Conservation (phyloP, 2,113 vertebrate species). For the Cyanistes caeruleus region DNA sequence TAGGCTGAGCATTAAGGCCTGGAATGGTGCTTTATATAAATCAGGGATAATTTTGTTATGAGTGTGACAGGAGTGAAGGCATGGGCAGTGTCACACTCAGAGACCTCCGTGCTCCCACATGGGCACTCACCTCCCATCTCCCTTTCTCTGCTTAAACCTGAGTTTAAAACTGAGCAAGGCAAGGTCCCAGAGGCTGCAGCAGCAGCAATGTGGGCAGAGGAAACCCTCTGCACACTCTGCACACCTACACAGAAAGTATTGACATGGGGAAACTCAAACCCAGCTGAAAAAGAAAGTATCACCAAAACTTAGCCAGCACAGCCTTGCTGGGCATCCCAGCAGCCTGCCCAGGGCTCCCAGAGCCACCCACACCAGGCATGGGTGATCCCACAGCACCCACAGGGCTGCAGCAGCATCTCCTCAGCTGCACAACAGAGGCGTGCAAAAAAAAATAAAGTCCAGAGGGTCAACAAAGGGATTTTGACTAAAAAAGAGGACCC, state of each 20-base stretch:
- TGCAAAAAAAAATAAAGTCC: background rate
- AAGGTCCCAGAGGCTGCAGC: background rate
- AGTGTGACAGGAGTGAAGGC: background rate
- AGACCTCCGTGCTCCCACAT: background rate
- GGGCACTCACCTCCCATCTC: background rate
- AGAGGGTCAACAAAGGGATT: fast-evolving
- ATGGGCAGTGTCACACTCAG: background rate
- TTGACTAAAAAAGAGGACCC: background rate
- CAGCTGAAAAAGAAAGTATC: background rate
- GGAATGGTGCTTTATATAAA: background rate
- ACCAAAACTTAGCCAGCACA: background rate
- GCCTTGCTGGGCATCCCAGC: background rate
- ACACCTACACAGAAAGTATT: constrained; percentile 20
- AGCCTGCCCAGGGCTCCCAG: fast-evolving
- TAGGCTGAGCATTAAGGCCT: background rate
- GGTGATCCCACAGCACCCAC: background rate
- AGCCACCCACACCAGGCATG: fast-evolving
- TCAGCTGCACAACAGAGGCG: background rate
- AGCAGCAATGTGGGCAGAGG: background rate
- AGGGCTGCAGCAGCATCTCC: background rate
- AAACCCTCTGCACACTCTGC: constrained; percentile 32
- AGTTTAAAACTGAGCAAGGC: background rate
- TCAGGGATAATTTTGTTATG: background rate
- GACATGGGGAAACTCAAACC: background rate
- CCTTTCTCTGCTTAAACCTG: background rate